Percentiles rank a stretch among this genome's conserved stretches.
Evolutionary conservation across 2,888 invertebrate genomes (phyloP).

Genomic region (Drosophila birchii): DNA sequence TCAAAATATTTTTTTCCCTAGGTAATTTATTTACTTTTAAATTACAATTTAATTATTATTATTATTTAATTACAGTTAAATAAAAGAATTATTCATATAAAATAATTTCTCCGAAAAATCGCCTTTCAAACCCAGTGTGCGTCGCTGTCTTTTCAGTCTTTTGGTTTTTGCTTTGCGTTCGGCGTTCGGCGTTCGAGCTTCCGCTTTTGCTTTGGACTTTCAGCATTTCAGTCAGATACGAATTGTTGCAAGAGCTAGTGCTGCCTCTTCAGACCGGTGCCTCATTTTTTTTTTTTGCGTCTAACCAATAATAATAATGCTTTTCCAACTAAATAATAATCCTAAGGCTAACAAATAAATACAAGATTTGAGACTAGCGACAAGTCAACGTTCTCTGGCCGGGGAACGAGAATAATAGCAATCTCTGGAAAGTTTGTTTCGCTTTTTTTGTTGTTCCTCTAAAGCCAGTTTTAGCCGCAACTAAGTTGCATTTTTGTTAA

Average conservation of each 20-base stretch:
- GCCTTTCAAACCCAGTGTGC: not conserved
- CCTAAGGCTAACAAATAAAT: not conserved
- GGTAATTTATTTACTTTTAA: too few relatives aligned
- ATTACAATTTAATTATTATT: too few relatives aligned
- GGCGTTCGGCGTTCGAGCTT: constrained; percentile 8
- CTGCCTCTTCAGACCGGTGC: constrained; percentile 59
- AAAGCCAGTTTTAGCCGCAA: constrained; percentile 10
- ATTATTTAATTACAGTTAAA: too few relatives aligned
- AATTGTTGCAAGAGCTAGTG: constrained; percentile 79
- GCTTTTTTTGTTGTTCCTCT: not conserved
- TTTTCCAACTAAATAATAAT: not conserved
- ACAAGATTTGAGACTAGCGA: not conserved
- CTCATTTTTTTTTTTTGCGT: constrained; percentile 13
- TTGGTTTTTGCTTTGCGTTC: constrained; percentile 15
- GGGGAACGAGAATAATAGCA: constrained; percentile 11
- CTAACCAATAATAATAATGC: constrained; percentile 25
- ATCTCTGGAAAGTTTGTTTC: constrained; percentile 1
- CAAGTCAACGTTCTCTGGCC: constrained; percentile 1
- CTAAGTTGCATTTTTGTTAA: constrained; percentile 6
- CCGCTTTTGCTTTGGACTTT: constrained; percentile 46
- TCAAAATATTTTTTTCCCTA: too few relatives aligned
- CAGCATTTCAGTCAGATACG: constrained; percentile 77
- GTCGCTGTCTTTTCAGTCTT: constrained; percentile 1
- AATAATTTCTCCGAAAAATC: not conserved
- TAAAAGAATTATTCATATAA: not conserved